A percentile compares a stretch with the other conserved stretches of the same genome.
phyloP scores from a whole-genome alignment of 2,888 invertebrate species.

The Sminthurinus aureus region DNA sequence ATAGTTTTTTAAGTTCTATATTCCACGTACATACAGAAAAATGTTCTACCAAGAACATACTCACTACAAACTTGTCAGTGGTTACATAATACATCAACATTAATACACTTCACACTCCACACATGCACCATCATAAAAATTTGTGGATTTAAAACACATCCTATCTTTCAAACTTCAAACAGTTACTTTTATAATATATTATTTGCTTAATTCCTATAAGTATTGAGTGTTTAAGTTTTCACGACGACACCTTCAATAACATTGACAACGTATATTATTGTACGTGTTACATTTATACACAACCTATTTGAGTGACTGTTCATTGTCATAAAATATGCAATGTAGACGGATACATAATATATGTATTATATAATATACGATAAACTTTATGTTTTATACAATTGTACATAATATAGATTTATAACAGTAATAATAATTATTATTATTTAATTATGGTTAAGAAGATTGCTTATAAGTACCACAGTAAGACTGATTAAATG shows the following conservation, averaged over 20 bases:
- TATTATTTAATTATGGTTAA: neutral
- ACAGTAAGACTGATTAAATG: neutral
- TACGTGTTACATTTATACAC: conserved; percentile 7
- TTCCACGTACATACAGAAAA: neutral
- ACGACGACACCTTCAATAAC: neutral
- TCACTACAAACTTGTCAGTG: neutral
- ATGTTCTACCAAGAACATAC: neutral
- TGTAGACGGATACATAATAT: neutral
- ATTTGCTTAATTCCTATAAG: no score
- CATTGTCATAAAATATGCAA: conserved; percentile 2
- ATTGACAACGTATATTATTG: neutral
- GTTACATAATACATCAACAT: neutral
- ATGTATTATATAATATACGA: neutral
- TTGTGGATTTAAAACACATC: neutral
- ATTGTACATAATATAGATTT: neutral
- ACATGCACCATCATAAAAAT: neutral
- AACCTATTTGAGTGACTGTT: conserved; percentile 24
- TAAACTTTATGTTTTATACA: no score
- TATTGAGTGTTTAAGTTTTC: neutral
- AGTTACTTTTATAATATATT: neutral
- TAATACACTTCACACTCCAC: neutral
- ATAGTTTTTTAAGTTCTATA: neutral
- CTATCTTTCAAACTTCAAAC: neutral
- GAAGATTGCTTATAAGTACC: neutral
- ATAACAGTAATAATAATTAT: neutral